Evolutionary conservation across 2,888 invertebrate genomes (phyloP), one percentile per base, ranked within the genome.

Genomic region (Phlogophora meticulosa): DNA sequence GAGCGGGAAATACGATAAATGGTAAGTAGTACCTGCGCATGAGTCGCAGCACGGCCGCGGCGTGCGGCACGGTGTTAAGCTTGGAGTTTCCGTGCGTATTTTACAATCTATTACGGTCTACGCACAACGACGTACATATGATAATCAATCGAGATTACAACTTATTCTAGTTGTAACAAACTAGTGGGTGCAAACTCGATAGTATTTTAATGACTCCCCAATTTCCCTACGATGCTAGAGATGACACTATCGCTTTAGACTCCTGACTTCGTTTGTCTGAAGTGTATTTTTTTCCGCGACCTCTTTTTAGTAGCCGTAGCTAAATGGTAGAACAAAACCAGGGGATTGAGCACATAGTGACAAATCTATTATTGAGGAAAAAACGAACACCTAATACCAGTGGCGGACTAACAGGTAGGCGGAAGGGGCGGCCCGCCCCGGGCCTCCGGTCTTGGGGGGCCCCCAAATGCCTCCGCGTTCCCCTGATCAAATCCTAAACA

Each of bases 1-100:
- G 58, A 51, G 49, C 13, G 32, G 22, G 15, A 48, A 45, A 24
- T 45, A n/a, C 32, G 43, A 32, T 51, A 52, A 43, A n/a, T 11
- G 28, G 17, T 52, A 36, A 10, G 20, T 52, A 55, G n/a, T 1
- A 34, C 22, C 40, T 42, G 64, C 55, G 38, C 17, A 15, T 28
- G 17, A 42, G 28, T 46, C 34, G 56, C 40, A n/a, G 24, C n/a
- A n/a, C n/a, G n/a, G n/a, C n/a, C n/a, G n/a, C n/a, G n/a, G n/a
- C n/a, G n/a, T 20, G 20, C 7, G 17, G 28, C 13, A 32, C 15
- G 42, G 24, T 46, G 32, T 42, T 71, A 34, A 36, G n/a, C 38
- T 64, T 7, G 5, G 20, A 20, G 24, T 20, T 38, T 58, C 45
- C 40, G 43, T 55, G 43, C 24, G 11, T 15, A 3, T 1, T 32